Conservation (phyloP, 1,140 invertebrate genomes). For the Matsumurasca onukii region DNA sequence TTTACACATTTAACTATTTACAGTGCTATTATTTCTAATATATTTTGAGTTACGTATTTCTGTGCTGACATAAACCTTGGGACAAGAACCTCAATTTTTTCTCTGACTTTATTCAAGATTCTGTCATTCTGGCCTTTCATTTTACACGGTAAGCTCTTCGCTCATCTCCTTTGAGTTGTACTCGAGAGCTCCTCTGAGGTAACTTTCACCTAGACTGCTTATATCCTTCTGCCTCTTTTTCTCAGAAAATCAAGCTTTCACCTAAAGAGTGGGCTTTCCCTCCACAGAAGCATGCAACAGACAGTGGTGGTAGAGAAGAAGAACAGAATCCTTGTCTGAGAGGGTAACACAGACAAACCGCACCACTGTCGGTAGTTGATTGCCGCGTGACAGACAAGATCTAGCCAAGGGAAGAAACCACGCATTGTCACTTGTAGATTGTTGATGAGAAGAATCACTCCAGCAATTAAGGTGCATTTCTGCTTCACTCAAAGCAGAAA, state of each 20-base stretch:
- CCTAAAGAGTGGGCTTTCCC: conserved; percentile 40
- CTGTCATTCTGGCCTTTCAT: too few species aligned
- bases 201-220: conserved; percentile 43
- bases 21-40: too few species aligned
- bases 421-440: neutral
- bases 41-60: too few species aligned
- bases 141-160: too few species aligned
- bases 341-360: conserved; percentile 37
- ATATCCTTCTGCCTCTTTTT: conserved; percentile 45
- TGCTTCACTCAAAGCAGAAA: conserved; percentile 49
- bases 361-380: conserved; percentile 38
- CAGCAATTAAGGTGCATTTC: conserved; percentile 51
- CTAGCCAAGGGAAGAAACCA: conserved; percentile 29
- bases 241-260: conserved; percentile 44
- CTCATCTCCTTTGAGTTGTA: conserved; percentile 49
- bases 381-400: conserved; percentile 36
- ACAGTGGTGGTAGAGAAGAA: conserved; percentile 43
- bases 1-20: too few species aligned
- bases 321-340: conserved; percentile 36
- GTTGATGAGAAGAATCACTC: conserved; percentile 45
- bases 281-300: conserved; percentile 41
- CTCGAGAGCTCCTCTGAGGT: conserved; percentile 52
- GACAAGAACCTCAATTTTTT: too few species aligned
- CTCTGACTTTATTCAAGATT: too few species aligned
- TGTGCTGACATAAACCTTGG: too few species aligned